Evolutionary conservation across 1,140 invertebrate species (phyloP), one percentile per base, ranked within the genome.

Genomic region (Ceratitis capitata): DNA sequence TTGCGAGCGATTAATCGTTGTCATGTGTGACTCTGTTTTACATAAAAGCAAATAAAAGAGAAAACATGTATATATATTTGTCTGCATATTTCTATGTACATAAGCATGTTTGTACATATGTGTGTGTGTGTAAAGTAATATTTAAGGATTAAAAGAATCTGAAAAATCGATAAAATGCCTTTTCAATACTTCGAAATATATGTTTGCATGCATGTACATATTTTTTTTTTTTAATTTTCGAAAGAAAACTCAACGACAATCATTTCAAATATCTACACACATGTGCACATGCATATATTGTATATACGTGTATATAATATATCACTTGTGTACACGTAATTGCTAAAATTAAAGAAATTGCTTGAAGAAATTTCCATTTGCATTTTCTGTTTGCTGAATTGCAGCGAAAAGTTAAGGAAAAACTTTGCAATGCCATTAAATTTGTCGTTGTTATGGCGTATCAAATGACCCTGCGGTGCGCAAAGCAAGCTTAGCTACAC

Each of bases 281-380:
- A 53, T 53, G 10, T 53, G 10, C n/a, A 9, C 47, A 49, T 53
- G 51, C n/a, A 1, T 16, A 2, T 19, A n/a, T n/a, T n/a, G n/a
- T n/a, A n/a, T n/a, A n/a, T n/a, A n/a, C 9, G 29, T 1, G 16
- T 19, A 32, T 69, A 29, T 69, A 14, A 64, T 19, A 32, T 69
- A 29, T 69, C 32, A 64, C 61, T n/a, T 69, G 32, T 69, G 32
- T 69, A 69, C 29, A 35, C 32, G 32, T 69, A 69, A 69, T 69
- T 69, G 61, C 2, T 69, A 32, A 69, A 69, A 69, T 64, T 64
- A 64, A 64, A 64, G 29, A n/a, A 64, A 64, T 64, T 64, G 29
- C 56, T 58, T 29, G 23, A 1, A 29, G 23, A 23, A 58, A 9
- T 32, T 32, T 14, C 58, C 58, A 61, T 29, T n/a, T 61, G 58